Base-by-base conservation (phyloP, 2,888 invertebrate genomes). In the Tryphoninae sp. region DNA sequence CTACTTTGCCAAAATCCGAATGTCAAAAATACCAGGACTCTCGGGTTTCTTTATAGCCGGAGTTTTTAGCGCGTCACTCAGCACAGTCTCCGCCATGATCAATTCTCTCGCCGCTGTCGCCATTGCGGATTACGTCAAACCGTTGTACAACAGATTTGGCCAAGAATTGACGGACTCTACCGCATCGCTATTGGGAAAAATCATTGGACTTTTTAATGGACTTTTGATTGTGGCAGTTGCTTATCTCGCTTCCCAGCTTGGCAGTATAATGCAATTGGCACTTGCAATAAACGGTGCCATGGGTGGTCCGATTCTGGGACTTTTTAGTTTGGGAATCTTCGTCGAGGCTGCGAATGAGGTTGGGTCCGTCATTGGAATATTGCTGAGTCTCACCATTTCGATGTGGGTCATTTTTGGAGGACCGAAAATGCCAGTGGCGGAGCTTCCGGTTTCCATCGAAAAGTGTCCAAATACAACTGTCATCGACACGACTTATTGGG, bases 41-140 rank as follows among this genome's bases (percentile, higher is more conserved):
- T 85, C 89, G 2, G 92, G 92, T 0, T 83, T 92, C 16, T 91
- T 92, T 82, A 87, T 92, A 16, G 87, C 92, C 1, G 94, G 98
- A 0, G 95, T 98, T 72, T 98, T 98, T 91, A 97, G 97, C 87
- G 98, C 97, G 0, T 96, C 97, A 1, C 93, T 98, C 2, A 98
- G 98, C 61, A 98, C 98, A 0, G 96, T 98, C 73, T 98, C 98
- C 0, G 97, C 98, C 0, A 95, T 97, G 22, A 94, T 98, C 80
- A 98, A 98, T 88, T 97, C 98, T 0, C 93, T 98, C 53, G 96
- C 98, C 0, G 98, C 98, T 0, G 96, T 98, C 9, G 96, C 97
- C 0, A 92, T 98, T 33, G 96, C 97, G 88, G 98, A 98, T 92
- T 97, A 98, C 86, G 93, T 98, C 1, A 95, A 95, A 88, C 92